Conservation (phyloP, 1,140 invertebrate species). For the Portunus trituberculatus region DNA sequence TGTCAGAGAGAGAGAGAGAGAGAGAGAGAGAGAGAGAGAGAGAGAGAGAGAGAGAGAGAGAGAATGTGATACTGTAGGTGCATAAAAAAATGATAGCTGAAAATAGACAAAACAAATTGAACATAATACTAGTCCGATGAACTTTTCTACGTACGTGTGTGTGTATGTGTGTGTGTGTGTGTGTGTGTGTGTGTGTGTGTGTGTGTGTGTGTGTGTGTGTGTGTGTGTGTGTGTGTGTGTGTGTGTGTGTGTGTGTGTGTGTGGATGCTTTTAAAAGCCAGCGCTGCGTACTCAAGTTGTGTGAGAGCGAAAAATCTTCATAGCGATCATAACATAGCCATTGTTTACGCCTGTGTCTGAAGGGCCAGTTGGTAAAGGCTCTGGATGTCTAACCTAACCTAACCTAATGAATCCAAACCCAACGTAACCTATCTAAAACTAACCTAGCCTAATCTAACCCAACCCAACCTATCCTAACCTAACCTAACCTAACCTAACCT, state of each 20-base stretch:
- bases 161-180: slow-evolving; percentile 24
- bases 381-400: too few species aligned
- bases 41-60: slow-evolving; percentile 24
- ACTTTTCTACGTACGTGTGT: neutral
- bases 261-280: neutral
- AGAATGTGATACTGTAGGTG: neutral
- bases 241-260: neutral
- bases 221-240: neutral
- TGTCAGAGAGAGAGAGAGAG: slow-evolving; percentile 28
- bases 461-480: slow-evolving; percentile 25
- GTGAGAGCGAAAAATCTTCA: neutral
- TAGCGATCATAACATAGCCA: neutral
- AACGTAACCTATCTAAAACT: neutral
- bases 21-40: slow-evolving; percentile 41
- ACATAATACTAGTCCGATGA: neutral
- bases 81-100: neutral
- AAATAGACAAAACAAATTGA: neutral
- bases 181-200: slow-evolving; percentile 40
- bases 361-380: too few species aligned
- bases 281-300: neutral
- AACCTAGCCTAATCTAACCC: slow-evolving; percentile 34
- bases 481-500: neutral
- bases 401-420: too few species aligned
- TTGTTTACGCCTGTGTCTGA: neutral
- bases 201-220: slow-evolving; percentile 41